Evolutionary conservation across 2,113 vertebrate genomes (phyloP).

Genomic region (Callocephalon fimbriatum): DNA sequence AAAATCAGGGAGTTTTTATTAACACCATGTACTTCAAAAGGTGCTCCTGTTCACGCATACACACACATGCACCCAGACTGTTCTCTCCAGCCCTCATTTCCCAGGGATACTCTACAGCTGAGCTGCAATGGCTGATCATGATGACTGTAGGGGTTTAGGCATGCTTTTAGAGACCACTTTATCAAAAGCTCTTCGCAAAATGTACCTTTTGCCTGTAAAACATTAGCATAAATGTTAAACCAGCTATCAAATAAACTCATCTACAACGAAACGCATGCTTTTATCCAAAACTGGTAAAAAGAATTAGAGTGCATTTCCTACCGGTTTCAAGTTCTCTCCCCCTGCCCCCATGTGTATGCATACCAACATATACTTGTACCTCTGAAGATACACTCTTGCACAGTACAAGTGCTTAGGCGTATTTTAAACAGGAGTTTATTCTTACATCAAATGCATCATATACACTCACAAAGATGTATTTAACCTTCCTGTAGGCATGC

Average conservation of each 20-base stretch:
- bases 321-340: not conserved
- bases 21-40: conserved; percentile 30
- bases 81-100: not conserved
- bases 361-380: not conserved
- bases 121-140: not conserved
- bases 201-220: not conserved
- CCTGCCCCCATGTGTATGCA: not conserved
- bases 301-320: not conserved
- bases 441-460: not conserved
- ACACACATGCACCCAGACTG: not conserved
- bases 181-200: not conserved
- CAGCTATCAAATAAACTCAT: not conserved
- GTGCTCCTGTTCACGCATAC: not conserved
- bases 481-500: not conserved
- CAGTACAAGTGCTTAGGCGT: not conserved
- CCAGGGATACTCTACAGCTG: conserved; percentile 25
- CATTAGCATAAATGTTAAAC: not conserved
- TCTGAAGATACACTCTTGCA: not conserved
- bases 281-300: not conserved
- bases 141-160: conserved; percentile 11
- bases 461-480: not conserved
- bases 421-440: not conserved
- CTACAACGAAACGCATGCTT: not conserved
- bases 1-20: conserved; percentile 59
- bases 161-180: conserved; percentile 34